Base-by-base conservation (phyloP, 2,888 invertebrate species). In the Diarsia mendica region DNA sequence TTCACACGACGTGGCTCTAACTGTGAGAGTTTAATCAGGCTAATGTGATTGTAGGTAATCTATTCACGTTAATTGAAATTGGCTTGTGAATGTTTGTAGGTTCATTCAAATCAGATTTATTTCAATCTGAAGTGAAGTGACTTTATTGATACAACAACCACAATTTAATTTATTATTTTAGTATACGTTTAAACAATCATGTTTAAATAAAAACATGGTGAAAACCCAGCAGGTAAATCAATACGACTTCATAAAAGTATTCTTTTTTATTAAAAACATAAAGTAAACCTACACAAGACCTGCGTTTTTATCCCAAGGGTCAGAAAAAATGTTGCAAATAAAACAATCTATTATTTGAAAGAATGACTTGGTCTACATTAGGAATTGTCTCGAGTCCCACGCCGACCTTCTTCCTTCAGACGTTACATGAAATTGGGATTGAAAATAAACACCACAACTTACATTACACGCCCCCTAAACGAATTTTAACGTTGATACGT, bases 11-110 rank as follows among this genome's bases (percentile, higher is more conserved):
- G 28, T 28, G 28, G 28, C 28, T 28, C 28, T 28, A 6, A 71
- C 61, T 39, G 28, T 58, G n/a, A 51, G 67, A 51, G 67, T 33
- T 46, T 51, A 71, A 78, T 64, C 20, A 28, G 33, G 1, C n/a
- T 53, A 49, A 70, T 67, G 23, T 51, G 49, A 63, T 48, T 77
- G 39, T 49, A 39, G 61, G 61, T 46, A 66, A 66, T 78, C 44
- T 71, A 55, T 67, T 28, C 15, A 78, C 61, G n/a, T 39, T 51
- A 67, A 78, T 67, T 78, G 63, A 64, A 64, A 65, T 61, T 53
- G n/a, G 39, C 51, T 75, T 39, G 15, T 10, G 20, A 55, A 64
- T 53, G 23, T 63, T 53, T 39, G 10, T 55, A 13, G 39, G 39
- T 58, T 49, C 58, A 39, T 6, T 58, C 39, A 39, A 28, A 58